phyloP scores from a whole-genome alignment of 2,113 vertebrate genomes.

The Cephalopterus ornatus region DNA sequence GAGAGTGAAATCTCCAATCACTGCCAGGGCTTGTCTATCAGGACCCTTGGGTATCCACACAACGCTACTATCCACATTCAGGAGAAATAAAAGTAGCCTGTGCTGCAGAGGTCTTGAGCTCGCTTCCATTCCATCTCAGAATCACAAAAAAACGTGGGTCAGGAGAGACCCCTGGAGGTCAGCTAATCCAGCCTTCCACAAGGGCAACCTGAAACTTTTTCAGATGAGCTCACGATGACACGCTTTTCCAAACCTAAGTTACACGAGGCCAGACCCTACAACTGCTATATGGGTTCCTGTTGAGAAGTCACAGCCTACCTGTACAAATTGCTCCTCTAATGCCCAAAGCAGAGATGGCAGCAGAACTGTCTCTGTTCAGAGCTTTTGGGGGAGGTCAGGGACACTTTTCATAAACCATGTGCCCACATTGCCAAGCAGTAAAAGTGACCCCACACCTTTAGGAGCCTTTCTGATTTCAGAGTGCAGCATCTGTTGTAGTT shows the following conservation, averaged over 20 bases:
- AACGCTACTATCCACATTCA: not conserved
- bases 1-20: not conserved
- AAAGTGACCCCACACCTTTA: not conserved
- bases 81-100: not conserved
- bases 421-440: fast-evolving
- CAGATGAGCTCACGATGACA: not conserved
- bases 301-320: not conserved
- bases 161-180: conserved; percentile 42
- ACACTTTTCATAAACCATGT: not conserved
- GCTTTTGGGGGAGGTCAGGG: not conserved
- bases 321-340: not conserved
- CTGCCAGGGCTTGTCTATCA: not conserved
- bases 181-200: not conserved
- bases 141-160: not conserved
- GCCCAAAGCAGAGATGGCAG: not conserved
- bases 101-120: not conserved
- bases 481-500: fast-evolving
- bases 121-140: fast-evolving
- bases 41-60: not conserved
- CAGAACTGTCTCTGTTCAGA: not conserved
- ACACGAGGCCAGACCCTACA: not conserved
- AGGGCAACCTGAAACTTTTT: not conserved
- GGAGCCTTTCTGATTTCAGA: not conserved
- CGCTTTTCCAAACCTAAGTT: not conserved
- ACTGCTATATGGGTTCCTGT: fast-evolving